A percentile compares a stretch with the other conserved stretches of the same genome.
Conservation (phyloP, 2,888 invertebrate species). For the Epinotia brunnichana region DNA sequence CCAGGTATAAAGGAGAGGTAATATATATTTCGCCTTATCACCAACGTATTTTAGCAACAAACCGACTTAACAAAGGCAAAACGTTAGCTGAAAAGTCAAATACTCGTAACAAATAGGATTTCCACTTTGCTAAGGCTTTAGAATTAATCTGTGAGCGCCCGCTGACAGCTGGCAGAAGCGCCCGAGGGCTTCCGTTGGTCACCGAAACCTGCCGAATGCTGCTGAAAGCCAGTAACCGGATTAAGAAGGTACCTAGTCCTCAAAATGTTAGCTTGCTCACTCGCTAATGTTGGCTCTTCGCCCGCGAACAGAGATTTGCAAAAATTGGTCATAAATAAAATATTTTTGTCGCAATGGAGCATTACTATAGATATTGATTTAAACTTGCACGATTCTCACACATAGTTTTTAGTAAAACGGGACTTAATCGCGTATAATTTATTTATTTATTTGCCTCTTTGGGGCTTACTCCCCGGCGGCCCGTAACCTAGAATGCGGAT, state of each 20-base stretch:
- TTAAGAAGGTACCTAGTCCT: background rate
- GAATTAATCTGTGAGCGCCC: conserved; percentile 37
- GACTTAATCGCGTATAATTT: too few species aligned
- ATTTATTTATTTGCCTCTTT: too few species aligned
- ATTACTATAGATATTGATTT: too few species aligned
- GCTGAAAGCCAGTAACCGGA: background rate
- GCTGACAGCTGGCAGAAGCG: conserved; percentile 31
- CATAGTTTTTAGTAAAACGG: too few species aligned
- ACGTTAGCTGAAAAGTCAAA: conserved; percentile 32
- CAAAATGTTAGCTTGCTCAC: too few species aligned
- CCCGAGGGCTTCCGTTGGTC: conserved; percentile 18
- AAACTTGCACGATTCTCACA: background rate
- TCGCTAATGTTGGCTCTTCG: too few species aligned
- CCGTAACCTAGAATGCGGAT: too few species aligned
- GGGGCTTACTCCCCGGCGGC: too few species aligned
- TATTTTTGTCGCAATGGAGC: too few species aligned
- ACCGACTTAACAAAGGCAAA: conserved; percentile 14
- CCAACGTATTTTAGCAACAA: background rate
- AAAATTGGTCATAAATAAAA: too few species aligned
- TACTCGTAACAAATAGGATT: conserved; percentile 42
- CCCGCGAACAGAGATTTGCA: too few species aligned
- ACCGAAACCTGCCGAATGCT: conserved; percentile 27
- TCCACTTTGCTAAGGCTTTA: conserved; percentile 33
- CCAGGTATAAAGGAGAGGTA: too few species aligned
- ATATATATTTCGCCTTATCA: background rate